Evolutionary conservation across 2,888 invertebrate genomes (phyloP).

Genomic region (Tineola bisselliella): DNA sequence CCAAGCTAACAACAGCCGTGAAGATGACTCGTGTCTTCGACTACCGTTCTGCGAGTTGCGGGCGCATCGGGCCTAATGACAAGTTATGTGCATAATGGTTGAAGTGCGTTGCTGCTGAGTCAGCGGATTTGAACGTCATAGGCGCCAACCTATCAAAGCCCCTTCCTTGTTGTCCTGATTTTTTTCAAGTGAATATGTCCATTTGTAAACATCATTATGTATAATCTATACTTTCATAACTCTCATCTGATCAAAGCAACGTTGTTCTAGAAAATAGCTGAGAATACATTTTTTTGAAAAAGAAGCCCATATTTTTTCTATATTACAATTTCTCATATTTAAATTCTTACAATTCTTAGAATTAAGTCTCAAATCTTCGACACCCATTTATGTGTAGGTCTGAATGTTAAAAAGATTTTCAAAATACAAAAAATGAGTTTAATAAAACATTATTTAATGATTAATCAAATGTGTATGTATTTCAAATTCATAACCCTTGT

Average conservation of each 20-base stretch:
- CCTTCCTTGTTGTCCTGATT: neutral
- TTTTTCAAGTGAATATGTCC: too few relatives aligned
- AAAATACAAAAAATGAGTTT: too few relatives aligned
- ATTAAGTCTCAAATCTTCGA: too few relatives aligned
- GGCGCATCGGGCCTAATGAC: constrained; percentile 42
- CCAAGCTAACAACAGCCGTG: constrained; percentile 22
- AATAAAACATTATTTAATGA: neutral
- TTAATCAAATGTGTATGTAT: neutral
- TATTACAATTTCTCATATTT: too few relatives aligned
- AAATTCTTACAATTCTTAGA: too few relatives aligned
- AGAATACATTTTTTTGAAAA: too few relatives aligned
- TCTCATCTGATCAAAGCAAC: neutral
- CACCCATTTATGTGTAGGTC: too few relatives aligned
- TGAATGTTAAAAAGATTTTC: too few relatives aligned
- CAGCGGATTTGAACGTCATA: constrained; percentile 26
- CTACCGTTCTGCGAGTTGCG: constrained; percentile 46
- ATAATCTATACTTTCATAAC: neutral
- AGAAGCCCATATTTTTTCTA: too few relatives aligned
- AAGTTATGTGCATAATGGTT: constrained; percentile 43
- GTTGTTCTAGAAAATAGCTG: too few relatives aligned
- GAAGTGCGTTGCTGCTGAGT: constrained; percentile 52
- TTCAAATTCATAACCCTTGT: neutral
- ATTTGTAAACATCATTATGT: neutral
- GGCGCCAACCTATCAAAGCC: constrained; percentile 1
- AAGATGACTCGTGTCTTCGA: constrained; percentile 51